Evolutionary conservation across 2,888 invertebrate species (phyloP).

Genomic region (Agrilus mali): DNA sequence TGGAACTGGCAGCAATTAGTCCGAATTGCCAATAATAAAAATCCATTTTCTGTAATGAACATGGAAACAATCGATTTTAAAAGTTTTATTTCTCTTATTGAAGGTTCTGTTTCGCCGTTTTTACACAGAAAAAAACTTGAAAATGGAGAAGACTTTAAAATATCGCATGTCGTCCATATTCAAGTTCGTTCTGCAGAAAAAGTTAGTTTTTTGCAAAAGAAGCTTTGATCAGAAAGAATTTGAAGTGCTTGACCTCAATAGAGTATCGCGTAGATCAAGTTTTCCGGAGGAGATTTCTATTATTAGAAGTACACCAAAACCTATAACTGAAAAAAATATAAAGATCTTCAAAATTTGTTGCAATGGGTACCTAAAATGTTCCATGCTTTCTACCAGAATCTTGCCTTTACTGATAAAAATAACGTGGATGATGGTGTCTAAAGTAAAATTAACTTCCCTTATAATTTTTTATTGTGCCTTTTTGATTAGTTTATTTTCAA

Average conservation of each 20-base stretch:
- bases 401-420: background rate
- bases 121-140: background rate
- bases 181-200: background rate
- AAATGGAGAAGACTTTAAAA: background rate
- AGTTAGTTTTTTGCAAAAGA: slow-evolving; percentile 2
- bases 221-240: background rate
- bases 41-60: slow-evolving; percentile 2
- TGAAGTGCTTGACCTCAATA: background rate
- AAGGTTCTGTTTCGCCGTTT: background rate
- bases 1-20: slow-evolving; percentile 17
- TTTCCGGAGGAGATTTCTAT: slow-evolving; percentile 1
- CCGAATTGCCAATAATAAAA: background rate
- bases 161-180: background rate
- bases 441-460: no score
- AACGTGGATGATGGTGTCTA: no score
- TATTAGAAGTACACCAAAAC: background rate
- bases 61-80: slow-evolving; percentile 3
- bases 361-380: slow-evolving; percentile 3
- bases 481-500: no score
- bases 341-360: slow-evolving; percentile 1
- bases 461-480: no score
- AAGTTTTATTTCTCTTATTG: background rate
- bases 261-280: background rate
- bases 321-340: background rate
- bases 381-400: background rate